A percentile compares a stretch with the other conserved stretches of the same genome.
These are phyloP conservation scores for Volucella zonaria DNA, from an alignment of 2,888 invertebrate species.

Conservation along the genomic window DNA sequence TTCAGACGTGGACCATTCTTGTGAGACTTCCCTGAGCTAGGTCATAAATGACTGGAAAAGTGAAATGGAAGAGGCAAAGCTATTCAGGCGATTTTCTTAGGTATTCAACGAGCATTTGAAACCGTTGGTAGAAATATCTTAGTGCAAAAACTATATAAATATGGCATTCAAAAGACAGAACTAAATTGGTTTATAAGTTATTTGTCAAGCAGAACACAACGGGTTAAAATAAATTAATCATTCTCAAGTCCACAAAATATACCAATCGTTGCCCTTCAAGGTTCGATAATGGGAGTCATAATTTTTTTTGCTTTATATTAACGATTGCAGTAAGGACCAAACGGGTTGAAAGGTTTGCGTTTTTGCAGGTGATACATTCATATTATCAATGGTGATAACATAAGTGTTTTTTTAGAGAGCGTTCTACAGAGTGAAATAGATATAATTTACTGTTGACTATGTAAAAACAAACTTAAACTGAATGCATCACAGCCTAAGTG, in stretches of 20 bases:
- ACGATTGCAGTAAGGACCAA: too few relatives aligned
- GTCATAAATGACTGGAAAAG: constrained; percentile 20
- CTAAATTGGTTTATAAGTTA: not conserved
- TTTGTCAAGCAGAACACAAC: not conserved
- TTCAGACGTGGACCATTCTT: not conserved
- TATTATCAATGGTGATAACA: too few relatives aligned
- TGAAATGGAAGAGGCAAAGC: not conserved
- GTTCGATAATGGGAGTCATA: too few relatives aligned
- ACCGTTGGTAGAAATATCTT: not conserved
- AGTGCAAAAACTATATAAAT: not conserved
- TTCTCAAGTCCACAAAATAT: not conserved
- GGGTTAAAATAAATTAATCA: too few relatives aligned
- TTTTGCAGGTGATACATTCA: too few relatives aligned
- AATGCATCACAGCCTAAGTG: too few relatives aligned
- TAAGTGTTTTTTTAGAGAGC: too few relatives aligned
- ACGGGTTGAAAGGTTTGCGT: too few relatives aligned
- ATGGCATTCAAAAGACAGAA: not conserved
- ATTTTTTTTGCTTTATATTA: too few relatives aligned
- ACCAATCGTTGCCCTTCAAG: not conserved
- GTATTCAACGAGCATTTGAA: not conserved
- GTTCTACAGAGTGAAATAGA: too few relatives aligned
- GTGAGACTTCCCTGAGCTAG: constrained; percentile 5
- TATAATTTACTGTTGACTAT: too few relatives aligned
- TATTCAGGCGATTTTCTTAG: not conserved
- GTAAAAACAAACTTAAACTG: too few relatives aligned